phyloP scores from a whole-genome alignment of 1,140 invertebrate genomes.

The Musca domestica region DNA sequence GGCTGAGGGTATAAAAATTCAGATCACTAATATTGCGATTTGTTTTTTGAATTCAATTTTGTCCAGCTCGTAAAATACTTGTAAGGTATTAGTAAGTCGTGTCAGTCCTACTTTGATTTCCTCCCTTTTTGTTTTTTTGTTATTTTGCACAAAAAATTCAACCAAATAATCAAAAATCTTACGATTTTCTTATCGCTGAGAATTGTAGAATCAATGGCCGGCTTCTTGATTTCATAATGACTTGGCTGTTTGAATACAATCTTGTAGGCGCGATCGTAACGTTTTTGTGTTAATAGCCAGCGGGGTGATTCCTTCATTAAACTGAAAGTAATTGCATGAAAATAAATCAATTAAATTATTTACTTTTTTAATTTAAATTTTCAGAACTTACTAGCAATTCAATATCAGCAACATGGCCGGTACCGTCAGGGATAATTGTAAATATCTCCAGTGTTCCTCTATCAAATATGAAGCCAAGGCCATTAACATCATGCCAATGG shows the following conservation, averaged over 20 bases:
- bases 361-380: not conserved
- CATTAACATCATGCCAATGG: constrained; percentile 58
- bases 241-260: constrained; percentile 57
- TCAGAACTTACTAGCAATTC: constrained; percentile 56
- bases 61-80: no score
- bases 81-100: no score
- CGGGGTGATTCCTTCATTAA: constrained; percentile 68
- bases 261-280: constrained; percentile 67
- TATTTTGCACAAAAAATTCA: not conserved
- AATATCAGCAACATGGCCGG: constrained; percentile 58
- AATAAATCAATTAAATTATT: constrained; percentile 1
- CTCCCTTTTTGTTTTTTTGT: no score
- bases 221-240: constrained; percentile 44
- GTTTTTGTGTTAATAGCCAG: constrained; percentile 75
- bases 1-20: no score
- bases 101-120: no score
- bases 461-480: constrained; percentile 58
- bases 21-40: no score
- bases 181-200: constrained; percentile 45
- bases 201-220: constrained; percentile 23
- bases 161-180: constrained; percentile 16
- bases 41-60: no score
- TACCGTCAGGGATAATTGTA: constrained; percentile 59
- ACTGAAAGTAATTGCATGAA: no score
- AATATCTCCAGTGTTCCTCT: constrained; percentile 56